Conservation (phyloP, 2,113 vertebrate genomes). For the Eubucco bourcierii region DNA sequence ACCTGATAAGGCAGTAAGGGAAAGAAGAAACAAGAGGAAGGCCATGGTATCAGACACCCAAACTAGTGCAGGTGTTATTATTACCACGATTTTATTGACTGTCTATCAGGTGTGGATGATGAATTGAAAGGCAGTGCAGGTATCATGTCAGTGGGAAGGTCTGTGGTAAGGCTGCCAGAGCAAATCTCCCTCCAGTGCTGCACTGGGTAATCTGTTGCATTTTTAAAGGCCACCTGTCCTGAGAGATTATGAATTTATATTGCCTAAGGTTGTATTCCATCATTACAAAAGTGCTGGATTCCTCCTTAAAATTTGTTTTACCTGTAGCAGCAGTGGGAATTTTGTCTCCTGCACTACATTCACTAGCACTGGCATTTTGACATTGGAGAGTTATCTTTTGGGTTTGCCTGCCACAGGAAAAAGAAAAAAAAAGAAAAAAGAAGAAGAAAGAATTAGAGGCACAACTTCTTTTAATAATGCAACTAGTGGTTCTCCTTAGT, state of each 20-base stretch:
- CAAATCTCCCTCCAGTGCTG: constrained; percentile 55
- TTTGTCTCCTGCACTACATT: constrained; percentile 72
- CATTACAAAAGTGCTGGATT: constrained; percentile 75
- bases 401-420: constrained; percentile 64
- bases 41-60: background rate
- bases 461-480: constrained; percentile 72
- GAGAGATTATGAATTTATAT: constrained; percentile 76
- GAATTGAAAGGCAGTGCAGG: constrained; percentile 17
- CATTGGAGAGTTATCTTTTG: constrained; percentile 69
- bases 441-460: constrained; percentile 37
- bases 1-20: background rate
- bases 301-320: constrained; percentile 78
- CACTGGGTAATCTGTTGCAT: constrained; percentile 67
- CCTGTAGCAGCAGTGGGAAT: constrained; percentile 71
- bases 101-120: constrained; percentile 20
- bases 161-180: constrained; percentile 47
- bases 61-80: background rate
- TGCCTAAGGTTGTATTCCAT: constrained; percentile 77
- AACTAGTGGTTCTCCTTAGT: constrained; percentile 63
- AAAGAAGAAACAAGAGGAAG: background rate
- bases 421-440: too few species aligned
- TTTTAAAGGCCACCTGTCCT: constrained; percentile 76
- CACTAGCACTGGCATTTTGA: constrained; percentile 66
- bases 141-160: constrained; percentile 1
- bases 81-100: constrained; percentile 21